These are phyloP conservation scores for Leucophenga varia DNA, from an alignment of 1,140 invertebrate species.

Conservation along the genomic window DNA sequence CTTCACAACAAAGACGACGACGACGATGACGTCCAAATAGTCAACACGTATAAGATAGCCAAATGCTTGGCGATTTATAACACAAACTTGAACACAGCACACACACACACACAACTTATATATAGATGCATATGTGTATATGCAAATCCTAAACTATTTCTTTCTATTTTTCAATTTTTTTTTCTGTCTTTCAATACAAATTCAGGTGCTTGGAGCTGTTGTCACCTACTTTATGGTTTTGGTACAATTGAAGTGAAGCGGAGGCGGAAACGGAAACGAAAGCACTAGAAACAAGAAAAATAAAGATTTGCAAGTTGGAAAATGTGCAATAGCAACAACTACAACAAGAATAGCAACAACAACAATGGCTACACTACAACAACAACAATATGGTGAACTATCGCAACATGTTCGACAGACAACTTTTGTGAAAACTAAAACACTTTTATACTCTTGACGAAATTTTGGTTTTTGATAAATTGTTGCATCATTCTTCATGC, in stretches of 20 bases:
- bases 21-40: no score
- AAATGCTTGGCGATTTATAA: constrained; percentile 5
- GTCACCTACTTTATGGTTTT: constrained; percentile 91
- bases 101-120: no score
- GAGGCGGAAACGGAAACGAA: neutral
- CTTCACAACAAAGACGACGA: no score
- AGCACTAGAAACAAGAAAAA: neutral
- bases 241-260: constrained; percentile 77
- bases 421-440: no score
- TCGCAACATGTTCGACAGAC: no score
- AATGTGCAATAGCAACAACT: neutral
- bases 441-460: no score
- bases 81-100: no score
- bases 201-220: constrained; percentile 80
- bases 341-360: constrained; percentile 3
- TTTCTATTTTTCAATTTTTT: constrained; percentile 15
- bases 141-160: constrained; percentile 4
- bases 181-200: neutral
- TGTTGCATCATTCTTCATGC: no score
- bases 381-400: neutral
- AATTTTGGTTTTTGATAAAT: no score
- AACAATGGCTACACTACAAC: neutral
- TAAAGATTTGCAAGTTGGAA: neutral
- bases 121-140: no score
- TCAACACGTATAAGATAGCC: no score